Evolutionary conservation across 2,113 vertebrate species (phyloP), one percentile per base, ranked within the genome.

Genomic region (Scalopus aquaticus): DNA sequence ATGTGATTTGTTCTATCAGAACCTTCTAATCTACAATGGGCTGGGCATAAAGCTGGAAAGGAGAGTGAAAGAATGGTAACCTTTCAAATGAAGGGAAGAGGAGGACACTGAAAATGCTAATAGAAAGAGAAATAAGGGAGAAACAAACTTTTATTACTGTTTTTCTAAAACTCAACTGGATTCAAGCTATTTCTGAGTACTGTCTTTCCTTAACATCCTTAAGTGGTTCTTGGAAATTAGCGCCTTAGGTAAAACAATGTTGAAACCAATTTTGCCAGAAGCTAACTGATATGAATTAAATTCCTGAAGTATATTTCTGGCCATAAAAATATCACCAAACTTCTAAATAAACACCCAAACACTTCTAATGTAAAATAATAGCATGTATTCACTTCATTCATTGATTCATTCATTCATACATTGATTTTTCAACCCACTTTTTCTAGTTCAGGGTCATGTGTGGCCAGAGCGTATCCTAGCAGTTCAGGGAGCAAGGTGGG

Each of bases 1-100:
- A 79, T 64, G 60, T 91, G 12, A 93, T 35, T 67, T 85, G 73
- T 46, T 93, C 80, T n/a, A 94, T 78, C 62, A 84, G 32, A 80
- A 85, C 5, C 11, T 91, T 95, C 30, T 54, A 83, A 88, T 60
- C 70, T 91, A 70, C 6, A 91, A 80, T 81, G 30, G 84, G 8
- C 65, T 62, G 35, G 32, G 56, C 32, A 95, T 44, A 91, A 87
- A 67, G 13, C 1, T 88, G 28, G 26, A 70, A 79, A 84, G 35
- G 22, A 58, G 4, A 51, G 26, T 39, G 62, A 88, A 60, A 84
- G n/a, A 89, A 86, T 2, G 6, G 12, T 0, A 88, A 17, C 19
- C 62, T 42, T 35, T 74, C 37, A 77, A 19, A 96, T 35, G 32
- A 73, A 78, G 24, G 22, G 51, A 20, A 89, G 8, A 84, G 30